Percentiles rank a stretch among this genome's conserved stretches.
Conservation (phyloP, 2,113 vertebrate genomes). For the Acinonyx jubatus region DNA sequence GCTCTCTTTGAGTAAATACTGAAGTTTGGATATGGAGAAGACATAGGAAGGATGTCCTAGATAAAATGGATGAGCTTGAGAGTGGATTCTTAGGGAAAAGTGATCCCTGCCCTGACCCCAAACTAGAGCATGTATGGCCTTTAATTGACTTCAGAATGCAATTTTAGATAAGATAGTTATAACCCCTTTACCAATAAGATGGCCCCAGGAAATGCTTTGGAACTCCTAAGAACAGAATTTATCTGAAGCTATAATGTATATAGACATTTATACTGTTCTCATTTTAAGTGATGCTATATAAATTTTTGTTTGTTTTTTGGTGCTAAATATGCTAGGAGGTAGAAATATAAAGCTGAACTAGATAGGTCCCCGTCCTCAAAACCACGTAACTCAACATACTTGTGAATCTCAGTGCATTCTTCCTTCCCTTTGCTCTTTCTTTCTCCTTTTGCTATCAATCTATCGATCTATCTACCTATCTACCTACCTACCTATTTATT, state of each 20-base stretch:
- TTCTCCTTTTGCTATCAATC: background rate
- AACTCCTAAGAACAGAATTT: background rate
- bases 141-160: background rate
- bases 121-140: background rate
- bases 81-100: background rate
- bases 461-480: no score
- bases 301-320: background rate
- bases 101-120: background rate
- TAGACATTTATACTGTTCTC: background rate
- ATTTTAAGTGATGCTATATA: background rate
- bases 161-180: background rate
- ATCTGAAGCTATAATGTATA: background rate
- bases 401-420: background rate
- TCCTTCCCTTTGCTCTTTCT: fast-evolving
- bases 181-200: background rate
- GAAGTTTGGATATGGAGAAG: background rate
- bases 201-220: fast-evolving
- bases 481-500: no score
- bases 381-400: background rate
- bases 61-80: background rate
- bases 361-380: background rate
- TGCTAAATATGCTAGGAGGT: background rate
- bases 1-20: background rate
- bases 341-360: background rate
- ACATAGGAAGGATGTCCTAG: background rate